Evolutionary conservation across 1,140 invertebrate species (phyloP), one percentile per base, ranked within the genome.

Genomic region (Caenorhabditis elegans): DNA sequence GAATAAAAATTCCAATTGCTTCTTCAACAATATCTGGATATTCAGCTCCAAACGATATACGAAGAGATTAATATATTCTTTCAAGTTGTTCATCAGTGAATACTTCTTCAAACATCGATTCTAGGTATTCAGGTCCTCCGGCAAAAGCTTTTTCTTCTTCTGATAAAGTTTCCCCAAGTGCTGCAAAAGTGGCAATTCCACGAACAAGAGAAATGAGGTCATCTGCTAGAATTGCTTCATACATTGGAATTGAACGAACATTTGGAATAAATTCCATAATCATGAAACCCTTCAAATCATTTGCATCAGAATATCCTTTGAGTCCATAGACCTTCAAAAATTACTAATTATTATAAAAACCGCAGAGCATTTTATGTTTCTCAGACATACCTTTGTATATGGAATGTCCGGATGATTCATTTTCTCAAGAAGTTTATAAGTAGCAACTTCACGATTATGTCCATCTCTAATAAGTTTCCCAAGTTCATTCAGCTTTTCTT

Each of bases 361-460:
- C n/a, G n/a, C n/a, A n/a, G n/a, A n/a, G n/a, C n/a, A n/a, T n/a
- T n/a, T n/a, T n/a, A n/a, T n/a, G n/a, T n/a, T n/a, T n/a, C n/a
- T n/a, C n/a, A n/a, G n/a, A 17, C 53, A 3, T 17, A 34, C 53
- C 2, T 79, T 39, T 22, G 51, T 19, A 43, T 22, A 39, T 13
- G 51, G 77, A 31, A 79, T 31, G 24, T 55, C 28, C 2, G 24
- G 26, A 65, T 79, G 34, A 34, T 79, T 70, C 34, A 70, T 47
- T 22, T 26, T 65, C 53, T 39, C 4, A 6, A 79, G 34, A 31
- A 79, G 36, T 10, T 65, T 13, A 24, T 79, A 79, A 15, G 13
- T 31, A 1, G 43, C 39, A 11, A 79, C 55, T 48, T 79, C 78
- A 10, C 19, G 2, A 36, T 79, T 79, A 55, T 79, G 78, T 28